Conservation (phyloP, 2,797 vertebrate genomes). For the Enteromius trimaculatus region DNA sequence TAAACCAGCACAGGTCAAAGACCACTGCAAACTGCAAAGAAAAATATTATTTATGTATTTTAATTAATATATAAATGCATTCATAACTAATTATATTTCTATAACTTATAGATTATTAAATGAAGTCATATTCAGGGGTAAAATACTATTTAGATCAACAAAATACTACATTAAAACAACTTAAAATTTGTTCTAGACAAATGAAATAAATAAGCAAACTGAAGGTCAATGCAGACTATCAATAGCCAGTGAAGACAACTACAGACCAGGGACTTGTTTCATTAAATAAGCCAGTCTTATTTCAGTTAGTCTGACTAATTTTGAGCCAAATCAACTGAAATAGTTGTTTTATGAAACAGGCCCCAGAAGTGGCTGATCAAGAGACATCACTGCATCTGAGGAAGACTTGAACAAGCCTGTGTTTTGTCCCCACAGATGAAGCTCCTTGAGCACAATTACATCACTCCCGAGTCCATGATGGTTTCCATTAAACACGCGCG, state of each 20-base stretch:
- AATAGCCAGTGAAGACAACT: not conserved
- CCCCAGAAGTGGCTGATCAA: not conserved
- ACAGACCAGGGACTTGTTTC: not conserved
- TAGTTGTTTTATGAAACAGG: not conserved
- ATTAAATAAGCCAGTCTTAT: too few species aligned
- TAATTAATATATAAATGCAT: not conserved
- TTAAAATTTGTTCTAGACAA: too few species aligned
- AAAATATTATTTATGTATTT: too few species aligned
- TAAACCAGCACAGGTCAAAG: too few species aligned
- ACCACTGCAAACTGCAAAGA: too few species aligned
- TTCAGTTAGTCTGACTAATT: too few species aligned
- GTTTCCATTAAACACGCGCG: not conserved
- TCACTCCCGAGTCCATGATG: not conserved
- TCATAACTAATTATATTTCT: not conserved
- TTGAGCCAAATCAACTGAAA: not conserved
- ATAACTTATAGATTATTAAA: not conserved
- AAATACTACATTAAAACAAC: not conserved
- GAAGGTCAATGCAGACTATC: not conserved
- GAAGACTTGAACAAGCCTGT: not conserved
- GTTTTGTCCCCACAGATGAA: not conserved
- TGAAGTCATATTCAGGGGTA: not conserved
- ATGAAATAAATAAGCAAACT: too few species aligned
- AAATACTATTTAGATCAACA: not conserved
- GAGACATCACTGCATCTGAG: not conserved
- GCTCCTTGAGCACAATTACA: not conserved